Evolutionary conservation across 2,888 invertebrate genomes (phyloP), one percentile per base, ranked within the genome.

Genomic region (Lobophora halterata): DNA sequence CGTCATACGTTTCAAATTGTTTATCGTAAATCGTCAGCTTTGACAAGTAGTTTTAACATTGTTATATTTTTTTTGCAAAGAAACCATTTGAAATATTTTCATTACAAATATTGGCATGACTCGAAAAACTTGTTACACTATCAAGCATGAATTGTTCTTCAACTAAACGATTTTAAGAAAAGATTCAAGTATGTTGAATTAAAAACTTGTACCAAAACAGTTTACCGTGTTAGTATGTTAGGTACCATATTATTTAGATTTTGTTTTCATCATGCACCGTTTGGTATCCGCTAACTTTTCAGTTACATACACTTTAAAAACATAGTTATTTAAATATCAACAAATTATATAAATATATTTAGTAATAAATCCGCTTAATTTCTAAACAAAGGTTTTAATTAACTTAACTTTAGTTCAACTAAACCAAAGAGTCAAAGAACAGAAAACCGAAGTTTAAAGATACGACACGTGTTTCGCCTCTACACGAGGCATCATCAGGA

Each of bases 61-160:
- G n/a, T 42, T 46, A 38, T 39, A 11, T 41, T 48, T 46, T 49
- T 49, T 27, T 52, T 52, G 49, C 49, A 49, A 19, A 29, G 34
- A 31, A 25, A 34, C 26, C 31, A 34, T 13, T 17, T 25, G 10
- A 33, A 17, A 16, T 37, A 34, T 21, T 25, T 33, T 6, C 7
- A 26, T n/a, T 19, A 36, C 10, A 12, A 26, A 30, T 8, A 49
- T 49, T 41, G 46, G 52, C 52, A 52, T 52, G 49, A 33, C 11
- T 18, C n/a, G 7, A 28, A 29, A 38, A 30, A 9, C 33, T 38
- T 30, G 11, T 25, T 7, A 19, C 9, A 23, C 28, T 35, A 4
- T 37, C 2, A 17, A 45, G 52, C 52, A 49, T 42, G 52, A 31
- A 34, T 35, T 35, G 23, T 20, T 16, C 20, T 13, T 16, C 7